These are phyloP conservation scores for Diploscapter pachys DNA, from an alignment of 1,140 invertebrate species.

Conservation along the genomic window DNA sequence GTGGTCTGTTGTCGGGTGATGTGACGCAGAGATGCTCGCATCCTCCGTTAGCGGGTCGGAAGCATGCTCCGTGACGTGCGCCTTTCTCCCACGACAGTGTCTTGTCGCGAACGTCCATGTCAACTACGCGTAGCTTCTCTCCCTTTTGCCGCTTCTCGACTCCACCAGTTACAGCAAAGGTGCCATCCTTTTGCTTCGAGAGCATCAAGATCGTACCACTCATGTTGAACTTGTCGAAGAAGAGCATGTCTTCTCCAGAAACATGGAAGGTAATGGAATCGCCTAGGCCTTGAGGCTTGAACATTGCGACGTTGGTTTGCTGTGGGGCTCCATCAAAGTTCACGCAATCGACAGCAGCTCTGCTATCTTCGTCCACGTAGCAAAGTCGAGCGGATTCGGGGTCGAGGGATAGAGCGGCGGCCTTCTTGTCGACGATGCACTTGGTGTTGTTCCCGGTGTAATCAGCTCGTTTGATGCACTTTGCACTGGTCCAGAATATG, in stretches of 20 bases:
- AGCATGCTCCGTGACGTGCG: slow-evolving; percentile 68
- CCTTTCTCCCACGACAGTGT: background rate
- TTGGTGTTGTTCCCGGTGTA: slow-evolving; percentile 7
- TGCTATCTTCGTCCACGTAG: slow-evolving; percentile 7
- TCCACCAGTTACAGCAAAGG: background rate
- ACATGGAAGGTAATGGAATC: slow-evolving; percentile 6
- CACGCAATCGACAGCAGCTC: slow-evolving; percentile 17
- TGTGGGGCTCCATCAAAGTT: slow-evolving; percentile 28
- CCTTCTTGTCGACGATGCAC: slow-evolving; percentile 7
- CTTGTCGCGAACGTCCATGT: slow-evolving; percentile 1
- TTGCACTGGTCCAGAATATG: slow-evolving; percentile 6
- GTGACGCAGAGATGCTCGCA: slow-evolving; percentile 75
- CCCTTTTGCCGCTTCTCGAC: background rate
- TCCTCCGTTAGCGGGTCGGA: slow-evolving; percentile 69
- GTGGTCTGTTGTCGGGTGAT: background rate
- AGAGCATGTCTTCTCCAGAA: slow-evolving; percentile 14
- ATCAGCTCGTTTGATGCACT: slow-evolving; percentile 12
- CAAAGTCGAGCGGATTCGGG: slow-evolving; percentile 9
- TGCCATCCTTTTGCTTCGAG: slow-evolving; percentile 15
- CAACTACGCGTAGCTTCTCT: slow-evolving; percentile 7
- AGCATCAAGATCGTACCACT: slow-evolving; percentile 11
- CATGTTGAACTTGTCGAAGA: slow-evolving; percentile 19
- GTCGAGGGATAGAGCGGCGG: slow-evolving; percentile 2
- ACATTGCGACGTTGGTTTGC: slow-evolving; percentile 35
- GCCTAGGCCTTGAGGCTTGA: slow-evolving; percentile 4